These are phyloP conservation scores for Ictalurus punctatus DNA, from an alignment of 2,113 vertebrate genomes.

Conservation along the genomic window DNA sequence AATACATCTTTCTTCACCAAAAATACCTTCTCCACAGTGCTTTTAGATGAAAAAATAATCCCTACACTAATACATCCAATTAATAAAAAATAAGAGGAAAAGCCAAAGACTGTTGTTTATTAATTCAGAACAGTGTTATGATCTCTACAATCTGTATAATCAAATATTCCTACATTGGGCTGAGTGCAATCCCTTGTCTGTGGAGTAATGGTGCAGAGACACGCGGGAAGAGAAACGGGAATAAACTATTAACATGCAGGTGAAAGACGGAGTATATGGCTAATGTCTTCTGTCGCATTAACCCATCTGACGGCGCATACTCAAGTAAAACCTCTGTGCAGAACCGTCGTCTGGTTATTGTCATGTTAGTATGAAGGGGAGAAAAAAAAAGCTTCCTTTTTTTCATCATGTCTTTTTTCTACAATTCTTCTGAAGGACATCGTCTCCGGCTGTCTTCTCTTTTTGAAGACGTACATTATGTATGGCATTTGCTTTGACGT, in stretches of 20 bases:
- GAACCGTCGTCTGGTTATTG: conserved; percentile 73
- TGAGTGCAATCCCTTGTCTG: conserved; percentile 79
- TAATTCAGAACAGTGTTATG: conserved; percentile 78
- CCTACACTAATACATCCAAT: conserved; percentile 66
- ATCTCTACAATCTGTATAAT: conserved; percentile 75
- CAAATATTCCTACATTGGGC: conserved; percentile 76
- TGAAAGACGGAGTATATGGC: conserved; percentile 56
- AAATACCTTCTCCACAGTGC: conserved; percentile 38
- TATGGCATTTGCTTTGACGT: conserved; percentile 63
- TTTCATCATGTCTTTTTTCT: conserved; percentile 63
- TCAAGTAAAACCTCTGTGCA: conserved; percentile 66
- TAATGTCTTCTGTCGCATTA: conserved; percentile 29
- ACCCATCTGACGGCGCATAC: conserved; percentile 20
- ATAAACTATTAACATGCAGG: conserved; percentile 75
- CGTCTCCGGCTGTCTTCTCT: conserved; percentile 60
- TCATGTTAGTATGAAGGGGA: conserved; percentile 32
- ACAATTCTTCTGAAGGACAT: conserved; percentile 63
- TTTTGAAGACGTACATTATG: conserved; percentile 77
- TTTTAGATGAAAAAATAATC: conserved; percentile 68
- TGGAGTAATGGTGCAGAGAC: conserved; percentile 63
- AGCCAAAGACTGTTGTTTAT: conserved; percentile 75
- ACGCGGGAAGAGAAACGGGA: conserved; percentile 52
- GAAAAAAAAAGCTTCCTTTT: conserved; percentile 37
- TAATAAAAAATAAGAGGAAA: conserved; percentile 62
- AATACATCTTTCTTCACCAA: conserved; percentile 31